Evolutionary conservation across 1,140 invertebrate species (phyloP).

Genomic region (Aphidius ervi): DNA sequence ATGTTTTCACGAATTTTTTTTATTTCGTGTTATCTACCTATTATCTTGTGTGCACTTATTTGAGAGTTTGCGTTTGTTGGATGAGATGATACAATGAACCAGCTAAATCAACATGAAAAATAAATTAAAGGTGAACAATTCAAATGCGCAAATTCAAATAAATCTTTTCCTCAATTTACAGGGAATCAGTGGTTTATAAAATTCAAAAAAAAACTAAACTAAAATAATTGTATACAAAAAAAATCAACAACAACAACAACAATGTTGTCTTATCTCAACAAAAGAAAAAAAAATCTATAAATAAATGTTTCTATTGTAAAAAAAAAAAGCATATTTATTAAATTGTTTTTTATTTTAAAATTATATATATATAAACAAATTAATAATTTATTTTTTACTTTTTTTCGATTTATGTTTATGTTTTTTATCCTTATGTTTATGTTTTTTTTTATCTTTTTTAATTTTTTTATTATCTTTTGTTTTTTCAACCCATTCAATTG

Average conservation of each 20-base stretch:
- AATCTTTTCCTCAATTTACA: constrained; percentile 24
- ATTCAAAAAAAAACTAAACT: constrained; percentile 15
- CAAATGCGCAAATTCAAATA: constrained; percentile 27
- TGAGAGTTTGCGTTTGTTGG: constrained; percentile 25
- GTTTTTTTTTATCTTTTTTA: constrained; percentile 44
- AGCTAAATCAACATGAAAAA: constrained; percentile 1
- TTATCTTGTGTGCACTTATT: constrained; percentile 46
- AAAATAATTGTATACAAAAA: constrained; percentile 26
- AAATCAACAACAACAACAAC: constrained; percentile 27
- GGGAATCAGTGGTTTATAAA: constrained; percentile 22
- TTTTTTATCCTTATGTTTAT: constrained; percentile 47
- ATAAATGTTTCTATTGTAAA: constrained; percentile 48
- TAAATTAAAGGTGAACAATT: constrained; percentile 16
- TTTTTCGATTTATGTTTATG: constrained; percentile 33
- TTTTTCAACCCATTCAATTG: constrained; percentile 47
- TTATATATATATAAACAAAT: background rate
- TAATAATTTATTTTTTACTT: constrained; percentile 18
- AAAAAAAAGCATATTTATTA: background rate
- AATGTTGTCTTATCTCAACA: constrained; percentile 36
- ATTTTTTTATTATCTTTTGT: constrained; percentile 42
- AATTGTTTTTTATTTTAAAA: background rate
- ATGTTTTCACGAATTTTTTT: constrained; percentile 15
- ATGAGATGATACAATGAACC: constrained; percentile 10
- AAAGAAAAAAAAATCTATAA: constrained; percentile 34
- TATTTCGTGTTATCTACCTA: constrained; percentile 29